Evolutionary conservation across 1,140 invertebrate genomes (phyloP).

Genomic region (Hirudo medicinalis): DNA sequence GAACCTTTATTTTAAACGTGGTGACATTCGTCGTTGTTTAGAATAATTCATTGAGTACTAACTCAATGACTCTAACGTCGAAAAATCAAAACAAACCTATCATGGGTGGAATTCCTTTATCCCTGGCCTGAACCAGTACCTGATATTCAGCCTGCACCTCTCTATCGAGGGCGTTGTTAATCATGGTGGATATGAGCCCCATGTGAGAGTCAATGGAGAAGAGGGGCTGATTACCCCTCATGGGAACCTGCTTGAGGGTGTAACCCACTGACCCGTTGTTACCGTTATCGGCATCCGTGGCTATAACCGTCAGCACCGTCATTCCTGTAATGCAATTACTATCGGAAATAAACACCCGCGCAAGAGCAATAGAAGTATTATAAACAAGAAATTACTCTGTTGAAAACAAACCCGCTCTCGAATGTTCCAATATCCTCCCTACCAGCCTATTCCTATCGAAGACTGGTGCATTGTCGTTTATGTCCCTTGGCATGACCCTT

Average conservation of each 20-base stretch:
- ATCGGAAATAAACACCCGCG: background rate
- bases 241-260: slow-evolving; percentile 20
- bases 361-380: background rate
- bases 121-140: slow-evolving; percentile 80
- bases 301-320: slow-evolving; percentile 42
- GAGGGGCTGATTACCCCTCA: slow-evolving; percentile 16
- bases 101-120: slow-evolving; percentile 77
- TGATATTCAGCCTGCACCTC: slow-evolving; percentile 84
- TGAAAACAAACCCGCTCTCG: slow-evolving; percentile 27
- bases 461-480: slow-evolving; percentile 93
- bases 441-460: slow-evolving; percentile 52
- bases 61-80: background rate
- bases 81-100: slow-evolving; percentile 48
- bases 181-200: slow-evolving; percentile 19
- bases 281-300: slow-evolving; percentile 80
- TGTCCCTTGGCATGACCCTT: slow-evolving; percentile 60
- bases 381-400: background rate
- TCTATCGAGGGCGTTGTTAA: slow-evolving; percentile 55
- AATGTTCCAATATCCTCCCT: slow-evolving; percentile 33
- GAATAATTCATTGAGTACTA: background rate
- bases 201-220: slow-evolving; percentile 24
- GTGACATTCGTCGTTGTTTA: background rate
- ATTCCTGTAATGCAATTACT: slow-evolving; percentile 16
- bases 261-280: slow-evolving; percentile 62
- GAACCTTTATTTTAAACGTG: background rate